Base-by-base conservation (phyloP, 1,140 invertebrate genomes). In the Amyelois transitella region DNA sequence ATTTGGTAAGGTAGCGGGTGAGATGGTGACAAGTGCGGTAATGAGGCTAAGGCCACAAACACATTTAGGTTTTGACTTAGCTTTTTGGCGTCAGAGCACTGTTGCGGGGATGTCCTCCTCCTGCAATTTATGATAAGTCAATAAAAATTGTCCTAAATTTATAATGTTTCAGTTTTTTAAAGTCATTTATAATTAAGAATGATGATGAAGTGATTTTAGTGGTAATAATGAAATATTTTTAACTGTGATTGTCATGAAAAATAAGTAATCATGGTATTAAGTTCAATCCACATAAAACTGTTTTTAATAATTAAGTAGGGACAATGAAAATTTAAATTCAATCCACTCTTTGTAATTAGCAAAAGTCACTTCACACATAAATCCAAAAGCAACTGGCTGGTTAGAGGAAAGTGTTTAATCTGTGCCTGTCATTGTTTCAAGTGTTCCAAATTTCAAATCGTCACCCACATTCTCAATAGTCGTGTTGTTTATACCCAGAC, bases 91-190 rank as follows among this genome's bases (percentile, higher is more conserved):
- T 87, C 77, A 87, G 52, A 87, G 77, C 54, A 87, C 71, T 55
- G 84, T 87, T 20, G 76, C 84, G 45, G 81, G 84, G 76, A 85
- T 81, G 79, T 87, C 84, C 79, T 85, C 81, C 72, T 77, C 84
- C 84, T 87, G 81, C 52, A 64, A 69, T 22, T 52, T 48, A 21
- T 48, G 18, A 48, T 48, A 17, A 21, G 18, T 21, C 20, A 20
- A 48, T 48, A 12, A 48, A 48, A 21, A 48, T 5, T 48, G n/a
- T n/a, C n/a, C 5, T 48, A n/a, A 48, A 48, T 21, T 5, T 48
- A n/a, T n/a, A n/a, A n/a, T n/a, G n/a, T n/a, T n/a, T n/a, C n/a
- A n/a, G n/a, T n/a, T n/a, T n/a, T n/a, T n/a, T n/a, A n/a, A n/a
- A n/a, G n/a, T n/a, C n/a, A n/a, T n/a, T n/a, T n/a, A n/a, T n/a